These are phyloP conservation scores for Bovichtus variegatus DNA, from an alignment of 2,797 vertebrate genomes.

Conservation along the genomic window DNA sequence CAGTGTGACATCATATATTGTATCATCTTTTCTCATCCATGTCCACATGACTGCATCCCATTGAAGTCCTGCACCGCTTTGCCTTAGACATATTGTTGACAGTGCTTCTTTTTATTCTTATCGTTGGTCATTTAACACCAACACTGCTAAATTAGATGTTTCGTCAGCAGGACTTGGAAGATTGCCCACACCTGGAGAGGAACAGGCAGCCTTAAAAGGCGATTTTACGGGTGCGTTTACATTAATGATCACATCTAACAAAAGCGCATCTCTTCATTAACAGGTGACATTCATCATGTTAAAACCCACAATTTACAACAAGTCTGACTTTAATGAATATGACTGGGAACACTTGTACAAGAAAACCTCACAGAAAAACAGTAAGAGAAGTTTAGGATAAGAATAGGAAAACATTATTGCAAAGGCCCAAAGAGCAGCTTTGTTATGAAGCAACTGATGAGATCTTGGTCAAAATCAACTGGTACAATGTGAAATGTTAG, in stretches of 20 bases:
- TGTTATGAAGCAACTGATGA: not conserved
- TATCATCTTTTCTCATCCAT: not conserved
- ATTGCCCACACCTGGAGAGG: not conserved
- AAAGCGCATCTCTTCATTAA: not conserved
- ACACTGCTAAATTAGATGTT: not conserved
- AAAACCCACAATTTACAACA: not conserved
- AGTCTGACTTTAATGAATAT: not conserved
- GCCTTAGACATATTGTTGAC: not conserved
- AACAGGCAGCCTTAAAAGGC: not conserved
- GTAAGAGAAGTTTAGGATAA: not conserved
- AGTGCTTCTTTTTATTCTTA: not conserved
- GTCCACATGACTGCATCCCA: too few species aligned
- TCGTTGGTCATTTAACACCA: not conserved
- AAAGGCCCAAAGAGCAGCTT: not conserved
- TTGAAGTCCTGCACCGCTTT: not conserved
- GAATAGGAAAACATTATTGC: not conserved
- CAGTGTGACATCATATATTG: not conserved
- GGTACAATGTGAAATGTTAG: not conserved
- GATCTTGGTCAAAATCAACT: conserved; percentile 8
- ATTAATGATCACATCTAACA: not conserved
- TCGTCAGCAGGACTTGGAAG: not conserved
- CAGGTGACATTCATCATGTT: not conserved
- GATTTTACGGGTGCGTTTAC: not conserved
- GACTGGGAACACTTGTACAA: not conserved
- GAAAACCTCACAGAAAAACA: not conserved